Evolutionary conservation across 2,113 vertebrate genomes (phyloP), one percentile per base, ranked within the genome.

Genomic region (Oncorhynchus clarkii): DNA sequence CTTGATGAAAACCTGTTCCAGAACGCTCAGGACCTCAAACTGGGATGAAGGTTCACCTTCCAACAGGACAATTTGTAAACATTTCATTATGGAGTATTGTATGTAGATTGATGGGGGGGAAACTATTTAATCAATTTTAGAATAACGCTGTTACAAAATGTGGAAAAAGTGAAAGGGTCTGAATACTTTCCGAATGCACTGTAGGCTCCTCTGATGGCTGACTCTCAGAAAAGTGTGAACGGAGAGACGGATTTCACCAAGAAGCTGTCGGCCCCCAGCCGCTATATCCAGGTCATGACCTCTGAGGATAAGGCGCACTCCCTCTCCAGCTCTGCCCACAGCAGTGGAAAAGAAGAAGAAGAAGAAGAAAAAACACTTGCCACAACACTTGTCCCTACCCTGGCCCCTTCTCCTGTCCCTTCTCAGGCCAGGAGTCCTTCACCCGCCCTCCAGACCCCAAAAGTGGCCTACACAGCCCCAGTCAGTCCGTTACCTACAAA

Each of bases 171-270:
- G 39, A 45, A 45, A 2, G 39, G 2, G 8, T 45, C 39, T 45
- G 39, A 45, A 64, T 12, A 26, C 60, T 16, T 64, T 24, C 3
- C 3, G 6, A 3, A 11, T n/a, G 60, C 3, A 22, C 20, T 12
- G 48, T 20, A 64, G 24, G 57, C 20, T 48, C 26, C 76, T 14
- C 84, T 98, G 97, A 89, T 45, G 39, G 39, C 2, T 45, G 39
- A 11, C 9, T 45, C 39, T 45, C 39, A 45, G 39, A 11, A 90
- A 76, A 94, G 94, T 3, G 90, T 95, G 82, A 98, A 97, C 0
- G 98, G 97, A 24, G 87, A 92, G 66, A 31, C 73, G 0, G 89
- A 90, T 16, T 79, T 80, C 49, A 73, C 88, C 1, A 88, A 85
- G 73, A 91, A 79, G 26, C 77, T 78, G 65, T 78, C 89, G 0